Conservation (phyloP, 2,797 vertebrate genomes). For the Tiaroga cobitis region DNA sequence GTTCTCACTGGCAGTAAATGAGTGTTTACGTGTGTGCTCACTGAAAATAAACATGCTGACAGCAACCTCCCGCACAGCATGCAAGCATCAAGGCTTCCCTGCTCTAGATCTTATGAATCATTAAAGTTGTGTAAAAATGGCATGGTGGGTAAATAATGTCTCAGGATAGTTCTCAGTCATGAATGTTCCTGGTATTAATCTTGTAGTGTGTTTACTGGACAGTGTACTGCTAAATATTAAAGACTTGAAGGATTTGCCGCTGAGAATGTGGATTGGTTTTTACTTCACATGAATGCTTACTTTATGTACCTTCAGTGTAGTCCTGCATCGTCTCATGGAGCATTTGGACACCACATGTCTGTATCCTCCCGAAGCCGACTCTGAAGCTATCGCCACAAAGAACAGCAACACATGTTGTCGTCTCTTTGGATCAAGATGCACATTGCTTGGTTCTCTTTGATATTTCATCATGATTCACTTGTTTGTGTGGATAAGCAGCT, state of each 20-base stretch:
- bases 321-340: neutral
- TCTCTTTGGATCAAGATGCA: constrained; percentile 10
- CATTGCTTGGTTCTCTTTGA: constrained; percentile 23
- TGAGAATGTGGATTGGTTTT: neutral
- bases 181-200: constrained; percentile 1
- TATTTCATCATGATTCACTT: constrained; percentile 24
- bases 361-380: neutral
- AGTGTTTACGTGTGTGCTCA: constrained; percentile 49
- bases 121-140: constrained; percentile 29
- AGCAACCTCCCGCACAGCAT: constrained; percentile 26
- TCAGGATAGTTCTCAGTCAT: constrained; percentile 6
- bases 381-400: neutral
- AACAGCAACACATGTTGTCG: constrained; percentile 28
- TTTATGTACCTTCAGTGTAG: neutral
- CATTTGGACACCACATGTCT: neutral
- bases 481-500: constrained; percentile 1
- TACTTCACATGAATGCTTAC: neutral
- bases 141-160: constrained; percentile 19
- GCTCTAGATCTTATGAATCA: constrained; percentile 41
- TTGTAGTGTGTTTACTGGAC: neutral
- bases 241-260: neutral
- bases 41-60: constrained; percentile 55
- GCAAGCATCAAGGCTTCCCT: constrained; percentile 25
- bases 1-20: constrained; percentile 39
- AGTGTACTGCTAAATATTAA: neutral